Conservation (phyloP, 2,888 invertebrate genomes). For the Ochlodes sylvanus region DNA sequence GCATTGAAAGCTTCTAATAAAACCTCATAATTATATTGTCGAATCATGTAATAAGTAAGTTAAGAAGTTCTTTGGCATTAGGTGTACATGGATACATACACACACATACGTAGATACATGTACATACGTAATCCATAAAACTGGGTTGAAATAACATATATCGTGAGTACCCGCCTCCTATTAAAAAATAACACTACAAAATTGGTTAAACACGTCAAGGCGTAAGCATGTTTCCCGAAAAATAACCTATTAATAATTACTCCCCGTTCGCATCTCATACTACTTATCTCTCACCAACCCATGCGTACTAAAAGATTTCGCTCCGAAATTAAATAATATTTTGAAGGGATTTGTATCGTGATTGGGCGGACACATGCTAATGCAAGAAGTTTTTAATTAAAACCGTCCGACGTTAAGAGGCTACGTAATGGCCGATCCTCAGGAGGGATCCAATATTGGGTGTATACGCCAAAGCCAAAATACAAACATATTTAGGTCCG, state of each 20-base stretch:
- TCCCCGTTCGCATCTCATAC: slow-evolving; percentile 15
- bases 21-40: too few relatives aligned
- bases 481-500: slow-evolving; percentile 84
- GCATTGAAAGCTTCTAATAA: too few relatives aligned
- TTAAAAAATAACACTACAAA: too few relatives aligned
- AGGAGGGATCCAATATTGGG: slow-evolving; percentile 80
- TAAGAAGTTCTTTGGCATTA: too few relatives aligned
- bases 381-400: slow-evolving; percentile 85
- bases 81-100: too few relatives aligned
- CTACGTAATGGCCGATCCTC: slow-evolving; percentile 82
- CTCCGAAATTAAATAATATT: slow-evolving; percentile 75
- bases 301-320: slow-evolving; percentile 22
- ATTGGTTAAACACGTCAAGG: too few relatives aligned
- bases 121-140: too few relatives aligned
- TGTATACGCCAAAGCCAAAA: slow-evolving; percentile 76
- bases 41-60: too few relatives aligned
- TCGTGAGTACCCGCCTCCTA: too few relatives aligned
- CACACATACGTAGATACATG: too few relatives aligned
- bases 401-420: slow-evolving; percentile 82
- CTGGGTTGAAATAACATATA: too few relatives aligned
- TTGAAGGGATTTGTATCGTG: slow-evolving; percentile 74
- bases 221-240: neutral
- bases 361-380: slow-evolving; percentile 79
- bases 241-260: slow-evolving; percentile 12
- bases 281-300: slow-evolving; percentile 23